These are phyloP conservation scores for Ianthella basta DNA, from an alignment of 37 sponge, comb jelly and placozoan species.

Conservation along the genomic window DNA sequence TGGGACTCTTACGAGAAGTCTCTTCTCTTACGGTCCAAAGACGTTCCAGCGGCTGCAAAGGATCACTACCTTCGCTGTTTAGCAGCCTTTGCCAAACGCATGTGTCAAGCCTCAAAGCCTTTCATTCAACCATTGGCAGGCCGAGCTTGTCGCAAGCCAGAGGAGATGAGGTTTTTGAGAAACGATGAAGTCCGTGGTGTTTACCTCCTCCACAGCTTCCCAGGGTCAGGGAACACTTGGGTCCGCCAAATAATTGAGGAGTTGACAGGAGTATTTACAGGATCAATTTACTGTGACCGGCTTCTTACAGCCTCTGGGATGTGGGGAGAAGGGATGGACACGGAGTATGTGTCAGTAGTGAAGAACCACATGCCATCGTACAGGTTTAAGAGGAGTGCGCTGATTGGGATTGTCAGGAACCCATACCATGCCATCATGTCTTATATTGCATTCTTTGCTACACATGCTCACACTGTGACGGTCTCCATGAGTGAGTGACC, in stretches of 20 bases:
- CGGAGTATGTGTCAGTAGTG: background rate
- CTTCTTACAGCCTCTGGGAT: background rate
- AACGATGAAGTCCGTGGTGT: background rate
- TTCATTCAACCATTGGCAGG: background rate
- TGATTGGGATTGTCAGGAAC: slow-evolving; percentile 9
- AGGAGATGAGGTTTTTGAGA: slow-evolving; percentile 1
- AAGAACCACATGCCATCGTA: background rate
- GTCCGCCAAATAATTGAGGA: background rate
- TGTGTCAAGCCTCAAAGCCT: background rate
- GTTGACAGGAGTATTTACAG: slow-evolving; percentile 7
- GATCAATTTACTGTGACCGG: slow-evolving; percentile 6
- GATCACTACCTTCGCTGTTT: background rate
- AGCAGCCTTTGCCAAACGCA: background rate
- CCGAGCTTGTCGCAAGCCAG: background rate
- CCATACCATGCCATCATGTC: slow-evolving; percentile 27
- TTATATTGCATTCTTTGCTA: background rate
- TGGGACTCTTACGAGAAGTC: background rate
- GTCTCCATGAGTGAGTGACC: background rate
- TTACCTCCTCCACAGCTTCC: background rate
- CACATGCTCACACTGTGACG: background rate
- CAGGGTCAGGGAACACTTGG: slow-evolving; percentile 17
- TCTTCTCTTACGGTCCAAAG: background rate
- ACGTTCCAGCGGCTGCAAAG: no score
- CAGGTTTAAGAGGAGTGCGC: no score
- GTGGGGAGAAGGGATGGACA: slow-evolving; percentile 16